These are phyloP conservation scores for Martes martes DNA, from an alignment of 2,113 vertebrate species.

Conservation along the genomic window DNA sequence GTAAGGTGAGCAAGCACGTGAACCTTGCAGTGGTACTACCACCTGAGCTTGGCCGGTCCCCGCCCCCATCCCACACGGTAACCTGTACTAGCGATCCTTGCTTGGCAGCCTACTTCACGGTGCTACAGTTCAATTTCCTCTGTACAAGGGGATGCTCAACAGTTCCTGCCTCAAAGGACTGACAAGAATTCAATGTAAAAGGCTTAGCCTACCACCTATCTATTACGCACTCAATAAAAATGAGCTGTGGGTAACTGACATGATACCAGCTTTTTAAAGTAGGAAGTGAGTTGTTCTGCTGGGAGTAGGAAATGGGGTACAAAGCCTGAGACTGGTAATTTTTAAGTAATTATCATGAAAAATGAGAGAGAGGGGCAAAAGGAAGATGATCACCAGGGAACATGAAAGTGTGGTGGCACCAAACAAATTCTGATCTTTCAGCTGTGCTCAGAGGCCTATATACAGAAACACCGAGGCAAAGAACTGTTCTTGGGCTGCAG, in stretches of 20 bases:
- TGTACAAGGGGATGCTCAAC: background rate
- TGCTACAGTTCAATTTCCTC: background rate
- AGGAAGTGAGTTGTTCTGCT: background rate
- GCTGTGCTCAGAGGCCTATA: background rate
- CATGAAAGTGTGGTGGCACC: accelerated
- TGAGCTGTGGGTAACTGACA: background rate
- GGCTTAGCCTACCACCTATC: background rate
- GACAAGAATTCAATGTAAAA: background rate
- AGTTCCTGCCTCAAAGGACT: background rate
- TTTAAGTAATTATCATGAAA: background rate
- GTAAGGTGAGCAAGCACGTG: background rate
- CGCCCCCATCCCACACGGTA: background rate
- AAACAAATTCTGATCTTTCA: background rate
- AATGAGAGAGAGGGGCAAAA: background rate
- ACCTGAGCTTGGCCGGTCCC: background rate
- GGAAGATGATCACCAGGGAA: background rate
- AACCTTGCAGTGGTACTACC: background rate
- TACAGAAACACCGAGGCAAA: background rate
- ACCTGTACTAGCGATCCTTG: background rate
- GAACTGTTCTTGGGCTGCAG: background rate
- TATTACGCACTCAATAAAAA: background rate
- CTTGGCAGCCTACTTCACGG: background rate
- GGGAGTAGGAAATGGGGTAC: background rate
- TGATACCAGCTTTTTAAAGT: background rate
- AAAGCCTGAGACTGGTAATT: background rate